A percentile compares a stretch with the other conserved stretches of the same genome.
phyloP scores from a whole-genome alignment of 2,113 vertebrate species.

The Parus major region DNA sequence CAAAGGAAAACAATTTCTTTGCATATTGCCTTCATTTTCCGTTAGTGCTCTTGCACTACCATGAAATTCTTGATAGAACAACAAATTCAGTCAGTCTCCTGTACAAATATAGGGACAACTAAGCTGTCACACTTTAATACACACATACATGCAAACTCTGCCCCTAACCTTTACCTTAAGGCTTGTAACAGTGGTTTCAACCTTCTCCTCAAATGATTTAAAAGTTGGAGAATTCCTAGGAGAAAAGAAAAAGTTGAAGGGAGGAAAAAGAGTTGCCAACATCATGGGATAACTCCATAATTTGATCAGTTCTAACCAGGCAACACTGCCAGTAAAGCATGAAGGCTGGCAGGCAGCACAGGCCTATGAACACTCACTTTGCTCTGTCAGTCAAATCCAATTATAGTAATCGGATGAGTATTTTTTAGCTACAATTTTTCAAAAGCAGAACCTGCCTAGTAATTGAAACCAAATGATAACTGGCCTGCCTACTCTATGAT shows the following conservation, averaged over 20 bases:
- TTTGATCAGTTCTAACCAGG: background rate
- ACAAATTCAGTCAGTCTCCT: background rate
- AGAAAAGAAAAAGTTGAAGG: constrained; percentile 9
- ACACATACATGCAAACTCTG: background rate
- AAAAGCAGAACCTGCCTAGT: background rate
- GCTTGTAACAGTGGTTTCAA: constrained; percentile 92
- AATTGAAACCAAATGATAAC: background rate
- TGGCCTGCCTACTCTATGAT: background rate
- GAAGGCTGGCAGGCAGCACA: background rate
- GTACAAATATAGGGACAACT: background rate
- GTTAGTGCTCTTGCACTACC: background rate
- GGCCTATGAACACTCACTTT: background rate
- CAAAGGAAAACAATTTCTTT: background rate
- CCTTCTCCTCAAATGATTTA: constrained; percentile 96
- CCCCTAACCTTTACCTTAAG: constrained; percentile 85
- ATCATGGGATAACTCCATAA: background rate
- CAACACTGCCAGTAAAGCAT: background rate
- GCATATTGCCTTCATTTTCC: background rate
- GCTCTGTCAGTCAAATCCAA: background rate
- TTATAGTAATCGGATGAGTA: background rate
- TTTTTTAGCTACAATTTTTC: background rate
- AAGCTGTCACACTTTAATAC: background rate
- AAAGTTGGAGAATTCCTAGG: constrained; percentile 95
- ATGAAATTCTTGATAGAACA: background rate
- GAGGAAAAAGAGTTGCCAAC: constrained; percentile 12